Base-by-base conservation (phyloP, 2,888 invertebrate species). In the Microctonus aethiopoides region DNA sequence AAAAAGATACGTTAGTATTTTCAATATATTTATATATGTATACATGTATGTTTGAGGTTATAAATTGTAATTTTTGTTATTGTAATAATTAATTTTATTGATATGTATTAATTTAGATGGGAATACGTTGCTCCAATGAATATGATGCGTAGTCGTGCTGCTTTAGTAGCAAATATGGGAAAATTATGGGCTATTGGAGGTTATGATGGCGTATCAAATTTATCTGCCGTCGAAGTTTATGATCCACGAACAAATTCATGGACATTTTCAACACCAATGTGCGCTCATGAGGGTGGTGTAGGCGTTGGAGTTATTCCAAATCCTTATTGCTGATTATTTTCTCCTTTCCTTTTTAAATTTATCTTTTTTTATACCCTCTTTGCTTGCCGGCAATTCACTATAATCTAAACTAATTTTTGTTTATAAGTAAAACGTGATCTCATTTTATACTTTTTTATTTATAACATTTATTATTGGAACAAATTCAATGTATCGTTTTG, bases 251-350 rank as follows among this genome's bases (percentile, higher is more conserved):
- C 87, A 5, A 91, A 95, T 82, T 88, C 88, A 26, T 95, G 95
- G 95, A 89, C 89, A 2, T 92, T 92, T 82, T 92, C 91, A 16
- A 90, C 92, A 1, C 89, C 92, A 0, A 95, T 95, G 95, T 91
- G 92, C 77, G 94, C 93, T 1, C 96, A 96, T 83, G 95, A 95
- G 83, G 96, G 95, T 0, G 95, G 95, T 0, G 95, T 96, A 0
- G 95, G 95, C n/a, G 93, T 95, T 26, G 95, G 95, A 0, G 95
- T 95, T 5, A 91, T 95, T 76, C 92, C 92, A 68, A 88, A 76
- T 74, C 75, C 75, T 16, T 76, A 70, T 16, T 61, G 61, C 32
- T 70, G 62, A 56, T 22, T 22, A 56, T 24, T 65, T 20, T 10
- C 22, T 52, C 20, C n/a, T n/a, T n/a, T n/a, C n/a, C n/a, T n/a